These are phyloP conservation scores for Daphoenositta chrysoptera DNA, from an alignment of 2,113 vertebrate species.

Conservation along the genomic window DNA sequence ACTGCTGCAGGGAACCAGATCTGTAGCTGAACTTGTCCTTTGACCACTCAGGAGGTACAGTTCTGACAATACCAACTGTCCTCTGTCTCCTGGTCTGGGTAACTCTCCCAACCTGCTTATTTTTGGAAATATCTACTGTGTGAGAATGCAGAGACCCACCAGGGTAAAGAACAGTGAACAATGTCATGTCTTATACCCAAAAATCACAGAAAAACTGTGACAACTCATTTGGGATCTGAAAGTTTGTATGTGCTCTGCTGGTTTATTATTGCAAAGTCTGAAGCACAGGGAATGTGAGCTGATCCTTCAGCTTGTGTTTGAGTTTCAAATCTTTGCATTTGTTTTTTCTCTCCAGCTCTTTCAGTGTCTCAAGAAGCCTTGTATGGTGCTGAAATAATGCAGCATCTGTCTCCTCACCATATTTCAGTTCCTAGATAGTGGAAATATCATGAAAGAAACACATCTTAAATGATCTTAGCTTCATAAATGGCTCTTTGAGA, in stretches of 20 bases:
- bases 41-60: neutral
- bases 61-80: neutral
- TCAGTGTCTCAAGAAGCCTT: neutral
- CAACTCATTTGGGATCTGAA: neutral
- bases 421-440: neutral
- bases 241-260: neutral
- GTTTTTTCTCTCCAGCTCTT: neutral
- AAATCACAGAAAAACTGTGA: neutral
- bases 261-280: slow-evolving; percentile 38
- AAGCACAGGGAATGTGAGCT: neutral
- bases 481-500: slow-evolving; percentile 12
- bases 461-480: neutral
- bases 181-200: neutral
- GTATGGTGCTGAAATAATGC: neutral
- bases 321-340: neutral
- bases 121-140: neutral
- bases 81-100: neutral
- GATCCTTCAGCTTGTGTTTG: neutral
- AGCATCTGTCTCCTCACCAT: neutral
- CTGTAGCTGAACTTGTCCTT: neutral
- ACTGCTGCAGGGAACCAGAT: neutral
- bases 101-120: neutral
- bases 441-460: neutral
- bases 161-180: neutral
- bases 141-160: neutral